Evolutionary conservation across 2,888 invertebrate genomes (phyloP), one percentile per base, ranked within the genome.

Genomic region (Copidosoma aretas): DNA sequence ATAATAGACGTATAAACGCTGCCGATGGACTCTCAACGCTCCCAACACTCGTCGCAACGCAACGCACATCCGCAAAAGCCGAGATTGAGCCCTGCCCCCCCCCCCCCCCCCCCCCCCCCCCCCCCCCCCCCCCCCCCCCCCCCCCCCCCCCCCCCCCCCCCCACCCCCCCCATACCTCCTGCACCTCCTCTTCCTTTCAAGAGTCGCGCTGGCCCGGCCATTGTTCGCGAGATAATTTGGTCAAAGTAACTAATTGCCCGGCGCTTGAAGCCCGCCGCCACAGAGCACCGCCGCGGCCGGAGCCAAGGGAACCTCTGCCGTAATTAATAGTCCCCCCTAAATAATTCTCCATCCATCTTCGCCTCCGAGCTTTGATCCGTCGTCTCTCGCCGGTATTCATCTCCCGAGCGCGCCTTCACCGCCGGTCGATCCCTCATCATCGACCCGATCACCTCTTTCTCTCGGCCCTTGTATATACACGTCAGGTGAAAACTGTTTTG

Each of bases 181-280:
- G 8, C 32, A 32, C 32, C 32, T 32, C 32, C 32, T 32, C 4
- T 32, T 8, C 32, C 32, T 32, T 32, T 32, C 32, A 32, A 32
- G 32, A 32, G 32, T 32, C 32, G 8, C 43, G 3, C 17, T 12
- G 43, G 17, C 3, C 15, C 14, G 17, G 46, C 74, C 75, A 81
- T 82, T 83, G 82, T 82, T 77, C 77, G 77, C 77, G 75, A 77
- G 82, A 82, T 82, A 83, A 83, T 83, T 83, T 79, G 79, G 82
- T 82, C 82, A 82, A 81, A 83, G 81, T 83, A 82, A 83, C 82
- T 83, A 83, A 83, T 83, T 81, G 83, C 80, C 79, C 77, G 79
- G 73, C 75, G 81, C 80, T 81, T 83, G 80, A 78, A 41, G 22
- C 75, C 75, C 69, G 80, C 80, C 72, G 80, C 79, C 71, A 79